A percentile compares a stretch with the other conserved stretches of the same genome.
Conservation (phyloP, 2,888 invertebrate species). For the Seira ritae region DNA sequence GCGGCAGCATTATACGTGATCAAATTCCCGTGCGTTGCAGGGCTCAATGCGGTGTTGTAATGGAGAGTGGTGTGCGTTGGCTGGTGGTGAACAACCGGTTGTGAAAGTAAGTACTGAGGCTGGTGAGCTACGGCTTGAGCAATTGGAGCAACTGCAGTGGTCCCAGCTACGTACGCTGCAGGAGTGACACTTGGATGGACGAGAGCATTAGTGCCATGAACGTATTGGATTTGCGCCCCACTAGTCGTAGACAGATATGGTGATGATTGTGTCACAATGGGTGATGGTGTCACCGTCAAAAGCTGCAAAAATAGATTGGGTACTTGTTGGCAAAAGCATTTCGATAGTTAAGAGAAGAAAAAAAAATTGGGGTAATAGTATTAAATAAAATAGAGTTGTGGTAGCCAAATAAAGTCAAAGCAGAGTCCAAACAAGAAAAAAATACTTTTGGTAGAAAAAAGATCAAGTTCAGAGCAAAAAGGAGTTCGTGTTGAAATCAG, state of each 20-base stretch:
- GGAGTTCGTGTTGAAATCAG: background rate
- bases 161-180: conserved; percentile 36
- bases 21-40: conserved; percentile 45
- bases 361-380: background rate
- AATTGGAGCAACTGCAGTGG: conserved; percentile 40
- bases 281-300: conserved; percentile 36
- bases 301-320: conserved; percentile 40
- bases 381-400: conserved; percentile 1
- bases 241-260: conserved; percentile 37
- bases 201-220: conserved; percentile 61
- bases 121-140: conserved; percentile 63
- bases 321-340: no score
- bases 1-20: conserved; percentile 44
- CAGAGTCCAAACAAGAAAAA: background rate
- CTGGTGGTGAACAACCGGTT: conserved; percentile 32
- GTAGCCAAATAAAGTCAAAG: background rate
- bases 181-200: conserved; percentile 56
- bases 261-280: background rate
- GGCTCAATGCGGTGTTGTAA: conserved; percentile 46
- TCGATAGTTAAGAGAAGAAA: conserved; percentile 48
- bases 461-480: conserved; percentile 30
- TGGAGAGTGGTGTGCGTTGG: conserved; percentile 18
- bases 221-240: background rate
- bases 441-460: conserved; percentile 21
- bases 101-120: conserved; percentile 45